phyloP scores from a whole-genome alignment of 30 jellyfish, hydroid and myxozoan genomes.

The Clytia hemisphaerica region DNA sequence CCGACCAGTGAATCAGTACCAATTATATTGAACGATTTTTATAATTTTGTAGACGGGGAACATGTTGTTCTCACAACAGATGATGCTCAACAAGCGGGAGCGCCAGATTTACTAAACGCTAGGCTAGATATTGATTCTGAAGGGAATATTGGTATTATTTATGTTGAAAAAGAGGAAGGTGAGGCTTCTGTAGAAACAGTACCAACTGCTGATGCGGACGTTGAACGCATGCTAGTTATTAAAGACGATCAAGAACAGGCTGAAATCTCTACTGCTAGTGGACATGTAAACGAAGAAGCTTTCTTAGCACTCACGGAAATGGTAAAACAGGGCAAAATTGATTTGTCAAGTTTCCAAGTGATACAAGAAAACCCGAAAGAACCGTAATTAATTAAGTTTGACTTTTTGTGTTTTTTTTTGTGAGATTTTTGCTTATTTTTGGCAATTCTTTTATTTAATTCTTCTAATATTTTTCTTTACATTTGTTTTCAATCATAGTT shows the following conservation, averaged over 20 bases:
- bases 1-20: neutral
- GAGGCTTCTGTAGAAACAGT: no score
- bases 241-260: no score
- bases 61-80: conserved; percentile 12
- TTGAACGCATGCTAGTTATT: no score
- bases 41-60: conserved; percentile 3
- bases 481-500: no score
- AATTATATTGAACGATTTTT: neutral
- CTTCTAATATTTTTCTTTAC: no score
- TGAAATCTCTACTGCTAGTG: neutral
- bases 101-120: conserved; percentile 21
- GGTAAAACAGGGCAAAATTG: conserved; percentile 42
- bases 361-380: no score
- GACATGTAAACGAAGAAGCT: conserved; percentile 19
- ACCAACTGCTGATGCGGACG: no score
- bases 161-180: neutral
- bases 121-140: conserved; percentile 19
- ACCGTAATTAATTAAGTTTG: no score
- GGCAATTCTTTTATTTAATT: no score
- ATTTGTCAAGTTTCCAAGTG: conserved; percentile 24
- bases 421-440: no score
- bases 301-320: conserved; percentile 24
- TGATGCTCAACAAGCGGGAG: conserved; percentile 20
- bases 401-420: no score
- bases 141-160: conserved; percentile 19